phyloP scores from a whole-genome alignment of 2,888 invertebrate genomes.

The Protonemura montana region DNA sequence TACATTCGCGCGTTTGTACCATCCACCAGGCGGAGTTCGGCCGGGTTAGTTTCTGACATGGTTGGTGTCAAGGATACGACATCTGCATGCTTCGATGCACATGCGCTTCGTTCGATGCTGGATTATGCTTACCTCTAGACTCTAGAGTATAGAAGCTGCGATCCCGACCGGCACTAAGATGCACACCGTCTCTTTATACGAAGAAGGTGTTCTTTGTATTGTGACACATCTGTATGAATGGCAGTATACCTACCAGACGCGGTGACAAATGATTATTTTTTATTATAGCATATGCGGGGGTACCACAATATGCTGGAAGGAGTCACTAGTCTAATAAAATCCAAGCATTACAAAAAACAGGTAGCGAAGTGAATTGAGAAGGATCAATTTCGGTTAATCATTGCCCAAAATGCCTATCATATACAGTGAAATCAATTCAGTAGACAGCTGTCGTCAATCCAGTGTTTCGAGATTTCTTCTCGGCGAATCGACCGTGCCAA shows the following conservation, averaged over 20 bases:
- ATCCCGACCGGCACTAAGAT: background rate
- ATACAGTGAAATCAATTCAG: background rate
- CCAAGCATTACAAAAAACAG: background rate
- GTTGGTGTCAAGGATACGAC: background rate
- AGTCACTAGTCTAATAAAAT: background rate
- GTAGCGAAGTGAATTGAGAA: background rate
- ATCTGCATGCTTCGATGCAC: background rate
- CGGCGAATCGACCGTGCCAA: background rate
- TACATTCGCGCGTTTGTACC: too few relatives aligned
- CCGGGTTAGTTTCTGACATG: background rate
- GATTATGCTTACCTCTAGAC: background rate
- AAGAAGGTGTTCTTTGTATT: conserved; percentile 13
- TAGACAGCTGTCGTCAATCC: background rate
- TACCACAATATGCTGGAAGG: background rate
- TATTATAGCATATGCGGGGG: background rate
- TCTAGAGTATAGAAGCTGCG: too few relatives aligned
- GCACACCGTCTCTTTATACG: background rate
- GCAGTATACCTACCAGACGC: background rate
- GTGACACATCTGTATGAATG: background rate
- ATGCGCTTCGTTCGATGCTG: background rate
- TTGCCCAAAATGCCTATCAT: background rate
- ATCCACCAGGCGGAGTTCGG: background rate
- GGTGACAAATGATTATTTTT: conserved; percentile 26
- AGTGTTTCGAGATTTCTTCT: background rate
- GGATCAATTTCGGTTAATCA: background rate